Percentiles rank a stretch among this genome's conserved stretches.
phyloP scores from a whole-genome alignment of 2,888 invertebrate species.

The Parnassius apollo region DNA sequence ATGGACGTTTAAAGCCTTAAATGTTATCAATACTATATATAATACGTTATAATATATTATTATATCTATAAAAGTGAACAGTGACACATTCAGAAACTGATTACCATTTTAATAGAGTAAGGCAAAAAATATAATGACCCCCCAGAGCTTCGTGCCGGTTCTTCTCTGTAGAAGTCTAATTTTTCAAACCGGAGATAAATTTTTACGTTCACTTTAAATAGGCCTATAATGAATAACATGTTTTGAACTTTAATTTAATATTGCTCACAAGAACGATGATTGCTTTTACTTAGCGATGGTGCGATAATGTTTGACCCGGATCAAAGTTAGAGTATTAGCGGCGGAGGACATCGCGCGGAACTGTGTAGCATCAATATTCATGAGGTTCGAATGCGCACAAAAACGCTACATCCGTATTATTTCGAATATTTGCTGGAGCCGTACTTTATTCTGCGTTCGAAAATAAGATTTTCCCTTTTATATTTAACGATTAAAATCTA shows the following conservation, averaged over 20 bases:
- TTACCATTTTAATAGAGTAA: slow-evolving; percentile 11
- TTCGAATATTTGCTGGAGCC: slow-evolving; percentile 14
- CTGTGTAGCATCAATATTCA: slow-evolving; percentile 47
- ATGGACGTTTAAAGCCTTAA: too few species aligned
- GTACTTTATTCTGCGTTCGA: neutral
- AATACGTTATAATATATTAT: too few species aligned
- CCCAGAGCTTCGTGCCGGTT: neutral
- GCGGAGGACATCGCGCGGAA: slow-evolving; percentile 40
- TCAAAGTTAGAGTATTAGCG: slow-evolving; percentile 42
- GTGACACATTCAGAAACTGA: slow-evolving; percentile 11
- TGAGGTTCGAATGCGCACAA: slow-evolving; percentile 57
- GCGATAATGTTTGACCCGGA: slow-evolving; percentile 56
- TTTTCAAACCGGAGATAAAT: too few species aligned
- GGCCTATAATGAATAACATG: too few species aligned
- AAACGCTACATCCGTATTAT: slow-evolving; percentile 59
- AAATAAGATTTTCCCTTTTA: neutral
- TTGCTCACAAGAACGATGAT: slow-evolving; percentile 18
- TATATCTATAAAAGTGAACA: too few species aligned
- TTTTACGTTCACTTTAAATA: too few species aligned
- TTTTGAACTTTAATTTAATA: neutral
- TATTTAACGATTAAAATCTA: too few species aligned
- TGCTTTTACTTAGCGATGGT: slow-evolving; percentile 30
- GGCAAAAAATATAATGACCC: neutral
- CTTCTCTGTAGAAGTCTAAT: too few species aligned
- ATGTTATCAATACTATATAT: too few species aligned